Conservation (phyloP, 2,888 invertebrate genomes). For the Oscheius sp. region DNA sequence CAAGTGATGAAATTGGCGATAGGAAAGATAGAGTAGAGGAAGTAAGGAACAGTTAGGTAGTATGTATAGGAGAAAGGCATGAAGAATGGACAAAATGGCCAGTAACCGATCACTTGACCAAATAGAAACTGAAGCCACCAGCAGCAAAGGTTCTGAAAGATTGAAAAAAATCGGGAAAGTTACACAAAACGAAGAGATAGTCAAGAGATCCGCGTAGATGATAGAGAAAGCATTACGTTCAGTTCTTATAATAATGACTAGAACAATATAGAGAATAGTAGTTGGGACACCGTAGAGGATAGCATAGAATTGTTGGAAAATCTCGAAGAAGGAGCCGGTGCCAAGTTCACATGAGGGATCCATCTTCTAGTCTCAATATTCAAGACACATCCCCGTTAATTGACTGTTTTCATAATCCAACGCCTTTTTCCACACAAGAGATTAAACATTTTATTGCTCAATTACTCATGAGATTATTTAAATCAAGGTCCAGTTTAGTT, state of each 20-base stretch:
- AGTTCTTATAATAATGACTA: not conserved
- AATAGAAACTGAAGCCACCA: slow-evolving; percentile 11
- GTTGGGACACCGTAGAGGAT: slow-evolving; percentile 10
- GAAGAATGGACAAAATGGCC: slow-evolving; percentile 1
- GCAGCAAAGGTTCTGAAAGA: not conserved
- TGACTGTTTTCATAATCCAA: too few relatives aligned
- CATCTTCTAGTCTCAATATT: too few relatives aligned
- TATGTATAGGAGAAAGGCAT: not conserved
- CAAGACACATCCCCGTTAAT: too few relatives aligned
- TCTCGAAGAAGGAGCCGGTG: too few relatives aligned
- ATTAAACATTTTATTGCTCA: too few relatives aligned
- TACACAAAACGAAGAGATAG: not conserved
- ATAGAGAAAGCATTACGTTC: not conserved
- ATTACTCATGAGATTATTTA: too few relatives aligned
- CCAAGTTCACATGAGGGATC: too few relatives aligned
- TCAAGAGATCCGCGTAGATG: not conserved
- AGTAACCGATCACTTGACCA: not conserved
- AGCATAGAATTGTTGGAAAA: slow-evolving; percentile 7
- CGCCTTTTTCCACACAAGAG: too few relatives aligned
- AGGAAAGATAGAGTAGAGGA: slow-evolving; percentile 1
- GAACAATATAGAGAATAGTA: not conserved
- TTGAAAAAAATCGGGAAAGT: too few relatives aligned
- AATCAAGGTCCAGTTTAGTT: too few relatives aligned
- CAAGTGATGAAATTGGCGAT: not conserved
- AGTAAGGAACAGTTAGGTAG: not conserved